phyloP scores from a whole-genome alignment of 2,797 vertebrate genomes.

The Epinephelus malabaricus region DNA sequence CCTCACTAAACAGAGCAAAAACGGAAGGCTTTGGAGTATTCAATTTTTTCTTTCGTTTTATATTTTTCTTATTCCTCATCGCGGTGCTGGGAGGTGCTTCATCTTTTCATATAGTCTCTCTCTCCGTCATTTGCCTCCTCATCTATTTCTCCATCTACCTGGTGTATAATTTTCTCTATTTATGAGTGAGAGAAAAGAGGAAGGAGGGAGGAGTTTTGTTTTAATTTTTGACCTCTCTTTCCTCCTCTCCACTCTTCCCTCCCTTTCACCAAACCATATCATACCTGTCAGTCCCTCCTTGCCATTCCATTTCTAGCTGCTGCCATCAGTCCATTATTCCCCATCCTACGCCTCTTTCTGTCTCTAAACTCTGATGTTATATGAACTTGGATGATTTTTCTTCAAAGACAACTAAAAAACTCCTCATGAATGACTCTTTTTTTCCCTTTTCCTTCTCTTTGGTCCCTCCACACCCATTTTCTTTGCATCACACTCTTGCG shows the following conservation, averaged over 20 bases:
- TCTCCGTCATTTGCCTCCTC: constrained; percentile 88
- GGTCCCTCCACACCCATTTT: constrained; percentile 84
- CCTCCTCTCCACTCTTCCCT: constrained; percentile 58
- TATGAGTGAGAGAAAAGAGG: constrained; percentile 82
- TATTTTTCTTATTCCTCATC: constrained; percentile 91
- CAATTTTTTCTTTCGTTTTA: constrained; percentile 90
- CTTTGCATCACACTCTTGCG: constrained; percentile 86
- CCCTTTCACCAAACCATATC: constrained; percentile 58
- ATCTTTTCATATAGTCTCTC: constrained; percentile 88
- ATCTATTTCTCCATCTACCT: constrained; percentile 89
- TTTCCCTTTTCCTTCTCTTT: constrained; percentile 79
- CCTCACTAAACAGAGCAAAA: constrained; percentile 82
- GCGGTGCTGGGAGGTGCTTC: constrained; percentile 89
- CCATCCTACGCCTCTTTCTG: constrained; percentile 67
- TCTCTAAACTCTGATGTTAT: constrained; percentile 78
- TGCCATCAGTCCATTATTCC: constrained; percentile 53
- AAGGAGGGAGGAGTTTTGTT: constrained; percentile 74
- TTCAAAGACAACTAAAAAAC: constrained; percentile 77
- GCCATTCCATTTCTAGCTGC: constrained; percentile 62
- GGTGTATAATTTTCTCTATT: constrained; percentile 87
- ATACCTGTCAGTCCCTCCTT: constrained; percentile 67
- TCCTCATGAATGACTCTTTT: constrained; percentile 81
- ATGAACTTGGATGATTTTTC: constrained; percentile 86
- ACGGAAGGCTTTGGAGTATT: constrained; percentile 92
- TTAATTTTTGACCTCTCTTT: constrained; percentile 61